Evolutionary conservation across 2,888 invertebrate species (phyloP).

Genomic region (Acronicta psi): DNA sequence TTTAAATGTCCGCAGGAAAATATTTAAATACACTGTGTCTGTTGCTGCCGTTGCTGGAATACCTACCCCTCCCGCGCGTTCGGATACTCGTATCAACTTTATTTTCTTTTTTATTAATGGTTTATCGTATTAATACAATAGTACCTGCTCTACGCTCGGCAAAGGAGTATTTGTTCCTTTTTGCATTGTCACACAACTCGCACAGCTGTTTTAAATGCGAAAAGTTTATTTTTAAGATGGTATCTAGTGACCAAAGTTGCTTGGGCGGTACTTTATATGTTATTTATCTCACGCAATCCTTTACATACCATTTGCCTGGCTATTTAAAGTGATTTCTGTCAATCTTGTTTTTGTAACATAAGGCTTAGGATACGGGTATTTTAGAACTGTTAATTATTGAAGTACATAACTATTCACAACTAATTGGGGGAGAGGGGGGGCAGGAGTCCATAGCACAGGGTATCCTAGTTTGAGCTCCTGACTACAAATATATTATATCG

Average conservation of each 20-base stretch:
- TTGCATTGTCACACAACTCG: constrained; percentile 64
- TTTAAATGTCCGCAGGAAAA: background rate
- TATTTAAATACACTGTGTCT: constrained; percentile 26
- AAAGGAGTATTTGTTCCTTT: constrained; percentile 56
- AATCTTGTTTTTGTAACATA: constrained; percentile 5
- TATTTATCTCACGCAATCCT: constrained; percentile 55
- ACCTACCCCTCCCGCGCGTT: constrained; percentile 48
- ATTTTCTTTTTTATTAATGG: constrained; percentile 64
- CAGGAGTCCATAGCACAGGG: too few relatives aligned
- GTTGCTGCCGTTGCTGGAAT: constrained; percentile 28
- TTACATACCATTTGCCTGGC: constrained; percentile 20
- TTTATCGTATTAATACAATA: constrained; percentile 78
- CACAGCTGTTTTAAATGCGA: constrained; percentile 63
- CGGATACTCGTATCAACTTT: constrained; percentile 58
- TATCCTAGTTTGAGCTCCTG: too few relatives aligned
- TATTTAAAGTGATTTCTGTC: constrained; percentile 26
- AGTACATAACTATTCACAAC: background rate
- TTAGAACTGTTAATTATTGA: background rate
- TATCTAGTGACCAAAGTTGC: constrained; percentile 54
- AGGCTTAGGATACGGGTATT: background rate
- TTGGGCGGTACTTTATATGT: constrained; percentile 41
- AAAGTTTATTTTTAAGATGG: constrained; percentile 62
- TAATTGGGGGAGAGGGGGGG: too few relatives aligned
- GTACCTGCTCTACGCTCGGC: constrained; percentile 61
- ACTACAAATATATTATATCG: too few relatives aligned